Percentiles rank a stretch among this genome's conserved stretches.
These are phyloP conservation scores for Brachionus calyciflorus DNA, from an alignment of 1,140 invertebrate genomes.

Conservation along the genomic window DNA sequence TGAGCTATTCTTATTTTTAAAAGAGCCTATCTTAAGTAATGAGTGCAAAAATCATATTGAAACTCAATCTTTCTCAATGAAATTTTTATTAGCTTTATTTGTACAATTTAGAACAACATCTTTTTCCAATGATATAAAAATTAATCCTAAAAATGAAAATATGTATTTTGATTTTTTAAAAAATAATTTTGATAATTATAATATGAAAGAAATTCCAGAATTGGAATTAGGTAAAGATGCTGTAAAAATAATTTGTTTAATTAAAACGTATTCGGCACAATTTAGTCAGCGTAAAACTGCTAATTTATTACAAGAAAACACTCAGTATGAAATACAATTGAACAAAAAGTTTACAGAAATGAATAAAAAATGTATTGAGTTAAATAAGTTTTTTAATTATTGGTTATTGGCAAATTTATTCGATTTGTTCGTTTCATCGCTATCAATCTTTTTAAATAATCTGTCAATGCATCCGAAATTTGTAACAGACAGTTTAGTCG, in stretches of 20 bases:
- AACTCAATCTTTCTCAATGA: background rate
- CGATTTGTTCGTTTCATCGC: background rate
- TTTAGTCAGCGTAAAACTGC: background rate
- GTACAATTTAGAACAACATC: background rate
- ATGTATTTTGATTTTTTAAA: background rate
- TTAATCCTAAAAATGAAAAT: background rate
- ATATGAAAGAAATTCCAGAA: background rate
- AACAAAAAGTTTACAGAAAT: background rate
- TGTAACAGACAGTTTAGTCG: background rate
- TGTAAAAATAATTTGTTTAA: background rate
- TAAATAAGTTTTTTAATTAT: background rate
- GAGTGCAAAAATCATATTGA: background rate
- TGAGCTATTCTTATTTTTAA: conserved; percentile 24
- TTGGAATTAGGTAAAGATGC: background rate
- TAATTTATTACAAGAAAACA: background rate
- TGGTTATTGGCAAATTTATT: conserved; percentile 24
- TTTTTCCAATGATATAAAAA: background rate
- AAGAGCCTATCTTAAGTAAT: background rate
- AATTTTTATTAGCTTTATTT: conserved; percentile 32
- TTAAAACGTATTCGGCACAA: background rate
- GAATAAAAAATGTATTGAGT: background rate
- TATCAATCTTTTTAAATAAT: conserved; percentile 13
- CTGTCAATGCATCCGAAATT: background rate
- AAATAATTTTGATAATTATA: background rate
- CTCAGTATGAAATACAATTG: background rate